Evolutionary conservation across 64 coral and sea anemone genomes (phyloP).

Genomic region (Trachythela sp.): DNA sequence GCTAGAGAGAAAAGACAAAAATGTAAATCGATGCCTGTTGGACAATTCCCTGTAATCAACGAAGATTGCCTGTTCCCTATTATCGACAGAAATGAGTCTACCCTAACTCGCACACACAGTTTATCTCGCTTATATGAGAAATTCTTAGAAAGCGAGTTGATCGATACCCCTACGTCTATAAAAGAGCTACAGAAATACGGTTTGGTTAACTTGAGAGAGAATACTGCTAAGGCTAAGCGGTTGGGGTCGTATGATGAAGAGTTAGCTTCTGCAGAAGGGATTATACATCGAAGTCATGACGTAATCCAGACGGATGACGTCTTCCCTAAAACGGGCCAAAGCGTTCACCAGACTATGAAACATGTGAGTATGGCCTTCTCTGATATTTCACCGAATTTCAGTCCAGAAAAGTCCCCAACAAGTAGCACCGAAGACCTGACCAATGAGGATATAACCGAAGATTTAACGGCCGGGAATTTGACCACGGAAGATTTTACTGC

Average conservation of each 20-base stretch:
- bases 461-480: neutral
- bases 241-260: neutral
- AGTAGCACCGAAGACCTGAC: neutral
- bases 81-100: neutral
- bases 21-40: neutral
- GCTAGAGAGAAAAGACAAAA: neutral
- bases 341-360: neutral
- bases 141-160: neutral
- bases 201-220: neutral
- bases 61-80: neutral
- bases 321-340: neutral
- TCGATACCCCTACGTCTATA: neutral
- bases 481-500: neutral
- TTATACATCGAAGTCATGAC: neutral
- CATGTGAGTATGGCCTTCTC: neutral
- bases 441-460: neutral
- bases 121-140: neutral
- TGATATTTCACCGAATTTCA: neutral
- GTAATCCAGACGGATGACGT: neutral
- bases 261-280: neutral
- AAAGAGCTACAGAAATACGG: neutral
- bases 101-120: neutral
- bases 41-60: neutral
- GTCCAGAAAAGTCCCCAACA: neutral
- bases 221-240: neutral